Base-by-base conservation (phyloP, 2,113 vertebrate species). In the Vidua chalybeata region DNA sequence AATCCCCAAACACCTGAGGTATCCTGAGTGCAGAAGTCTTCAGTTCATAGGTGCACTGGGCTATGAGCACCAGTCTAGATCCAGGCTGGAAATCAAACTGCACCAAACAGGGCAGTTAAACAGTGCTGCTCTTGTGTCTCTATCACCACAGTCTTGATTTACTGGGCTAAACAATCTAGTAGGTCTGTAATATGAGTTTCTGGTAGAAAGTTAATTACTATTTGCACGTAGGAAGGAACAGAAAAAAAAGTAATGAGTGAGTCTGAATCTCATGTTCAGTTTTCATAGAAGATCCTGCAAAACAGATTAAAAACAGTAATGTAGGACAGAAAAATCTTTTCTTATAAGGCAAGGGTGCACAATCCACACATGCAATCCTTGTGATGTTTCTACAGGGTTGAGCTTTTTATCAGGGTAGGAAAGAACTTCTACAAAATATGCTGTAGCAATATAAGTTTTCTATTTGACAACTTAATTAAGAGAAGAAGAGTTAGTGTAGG, bases 381-480 rank as follows among this genome's bases (percentile, higher is more conserved):
- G 56, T 66, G 94, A 90, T 76, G 52, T 96, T 98, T 98, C 96
- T 97, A 80, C 93, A 96, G 93, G 97, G 95, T 75, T 4, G 39
- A 97, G 94, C 90, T 96, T 97, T 97, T 93, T 93, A 95, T 82
- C 76, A 33, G 86, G 86, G 91, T 95, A 91, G 89, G 71, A 81
- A 94, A 97, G 96, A 96, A 75, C 93, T 96, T 96, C 80, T 94
- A 94, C 95, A 97, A 97, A 97, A 96, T 97, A 98, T 97, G 93
- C 88, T 94, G 79, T 95, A 97, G 97, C 96, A 97, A 98, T 97
- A 97, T 96, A 98, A 97, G 97, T 98, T 98, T 98, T 97, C 85
- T 95, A 89, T 97, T 97, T 98, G 98, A 98, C 98, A 98, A 94
- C 97, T 98, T 98, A 98, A 98, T 98, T 98, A 98, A 97, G 97